Evolutionary conservation across 2,113 vertebrate species (phyloP).

Genomic region (Sitta europaea): DNA sequence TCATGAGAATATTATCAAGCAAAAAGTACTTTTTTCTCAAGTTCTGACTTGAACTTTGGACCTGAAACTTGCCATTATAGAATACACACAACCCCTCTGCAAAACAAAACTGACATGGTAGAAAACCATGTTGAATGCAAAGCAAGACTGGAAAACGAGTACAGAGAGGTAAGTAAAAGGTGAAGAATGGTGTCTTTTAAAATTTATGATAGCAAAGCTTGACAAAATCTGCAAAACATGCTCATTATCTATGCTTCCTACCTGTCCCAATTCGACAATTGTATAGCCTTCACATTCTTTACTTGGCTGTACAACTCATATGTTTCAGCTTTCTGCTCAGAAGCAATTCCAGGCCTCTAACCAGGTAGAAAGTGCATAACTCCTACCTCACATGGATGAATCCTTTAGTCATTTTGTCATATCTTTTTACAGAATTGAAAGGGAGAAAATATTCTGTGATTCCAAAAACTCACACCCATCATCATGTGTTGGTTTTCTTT

Average conservation of each 20-base stretch:
- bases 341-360: background rate
- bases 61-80: background rate
- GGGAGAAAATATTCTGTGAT: background rate
- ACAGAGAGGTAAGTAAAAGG: background rate
- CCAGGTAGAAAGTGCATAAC: background rate
- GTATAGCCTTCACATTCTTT: background rate
- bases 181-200: background rate
- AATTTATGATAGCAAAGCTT: background rate
- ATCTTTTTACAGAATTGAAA: background rate
- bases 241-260: background rate
- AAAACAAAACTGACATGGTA: background rate
- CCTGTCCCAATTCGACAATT: background rate
- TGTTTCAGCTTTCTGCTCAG: background rate
- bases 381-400: background rate
- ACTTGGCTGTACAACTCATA: background rate
- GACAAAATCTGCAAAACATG: background rate
- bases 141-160: background rate
- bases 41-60: background rate
- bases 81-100: rapidly evolving
- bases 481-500: background rate
- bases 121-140: background rate
- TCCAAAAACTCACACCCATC: background rate
- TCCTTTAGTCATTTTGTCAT: background rate
- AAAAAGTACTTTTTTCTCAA: background rate
- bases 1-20: background rate